These are phyloP conservation scores for Microplitis mediator DNA, from an alignment of 1,140 invertebrate genomes.

Conservation along the genomic window DNA sequence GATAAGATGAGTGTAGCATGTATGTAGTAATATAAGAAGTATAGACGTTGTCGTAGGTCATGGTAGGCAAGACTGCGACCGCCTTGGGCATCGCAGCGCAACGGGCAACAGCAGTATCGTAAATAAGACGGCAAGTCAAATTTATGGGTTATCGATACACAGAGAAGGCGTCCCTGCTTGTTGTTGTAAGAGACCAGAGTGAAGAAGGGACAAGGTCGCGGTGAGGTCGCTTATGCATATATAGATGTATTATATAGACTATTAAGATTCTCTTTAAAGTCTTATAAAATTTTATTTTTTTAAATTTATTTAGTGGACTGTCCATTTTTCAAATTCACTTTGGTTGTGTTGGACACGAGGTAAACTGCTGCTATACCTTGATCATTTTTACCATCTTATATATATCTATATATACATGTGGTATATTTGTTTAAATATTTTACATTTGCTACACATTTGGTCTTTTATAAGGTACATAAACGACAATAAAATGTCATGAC, in stretches of 20 bases:
- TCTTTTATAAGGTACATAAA: neutral
- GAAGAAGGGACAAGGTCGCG: conserved; percentile 5
- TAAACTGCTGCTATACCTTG: neutral
- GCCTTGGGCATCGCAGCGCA: conserved; percentile 12
- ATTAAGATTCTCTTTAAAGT: neutral
- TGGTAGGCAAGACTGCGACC: neutral
- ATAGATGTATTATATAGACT: neutral
- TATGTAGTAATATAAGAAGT: neutral
- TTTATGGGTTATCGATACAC: conserved; percentile 12
- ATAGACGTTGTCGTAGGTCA: conserved; percentile 18
- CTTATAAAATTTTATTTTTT: neutral
- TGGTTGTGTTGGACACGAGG: neutral
- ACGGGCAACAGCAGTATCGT: conserved; percentile 4
- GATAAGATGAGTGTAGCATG: neutral
- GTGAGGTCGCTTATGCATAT: neutral
- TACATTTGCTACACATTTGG: neutral
- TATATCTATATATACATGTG: neutral
- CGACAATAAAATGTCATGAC: neutral
- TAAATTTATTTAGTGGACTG: neutral
- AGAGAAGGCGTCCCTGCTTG: conserved; percentile 5
- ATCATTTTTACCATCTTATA: neutral
- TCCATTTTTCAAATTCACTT: neutral
- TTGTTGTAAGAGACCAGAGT: neutral
- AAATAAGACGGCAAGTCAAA: conserved; percentile 16
- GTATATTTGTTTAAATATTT: neutral